Evolutionary conservation across 2,888 invertebrate species (phyloP).

Genomic region (Gymnosoma rotundatum): DNA sequence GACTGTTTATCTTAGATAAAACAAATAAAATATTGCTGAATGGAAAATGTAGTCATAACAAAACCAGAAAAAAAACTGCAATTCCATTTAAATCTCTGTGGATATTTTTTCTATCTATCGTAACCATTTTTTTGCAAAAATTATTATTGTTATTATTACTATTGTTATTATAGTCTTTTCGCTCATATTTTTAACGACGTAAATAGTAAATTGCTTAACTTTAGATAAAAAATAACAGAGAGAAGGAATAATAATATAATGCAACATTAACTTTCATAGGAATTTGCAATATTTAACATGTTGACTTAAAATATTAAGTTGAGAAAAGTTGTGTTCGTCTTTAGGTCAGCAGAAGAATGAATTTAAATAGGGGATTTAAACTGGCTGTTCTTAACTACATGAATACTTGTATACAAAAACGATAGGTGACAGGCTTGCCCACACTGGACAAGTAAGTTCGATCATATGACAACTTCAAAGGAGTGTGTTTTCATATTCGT

Average conservation of each 20-base stretch:
- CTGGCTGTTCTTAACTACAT: no score
- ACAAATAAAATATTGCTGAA: no score
- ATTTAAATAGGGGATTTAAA: no score
- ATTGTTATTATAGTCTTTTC: not conserved
- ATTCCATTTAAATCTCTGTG: not conserved
- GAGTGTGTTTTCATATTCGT: no score
- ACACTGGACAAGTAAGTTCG: no score
- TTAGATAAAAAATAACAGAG: not conserved
- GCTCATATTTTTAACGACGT: not conserved
- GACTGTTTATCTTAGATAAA: no score
- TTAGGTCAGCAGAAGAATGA: no score
- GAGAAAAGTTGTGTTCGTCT: no score
- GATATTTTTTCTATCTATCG: not conserved
- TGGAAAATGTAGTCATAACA: not conserved
- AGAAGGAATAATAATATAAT: not conserved
- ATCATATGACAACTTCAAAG: no score
- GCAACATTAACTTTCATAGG: not conserved
- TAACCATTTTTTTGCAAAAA: not conserved
- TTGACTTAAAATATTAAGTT: not conserved
- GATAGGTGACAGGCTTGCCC: no score
- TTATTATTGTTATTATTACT: not conserved
- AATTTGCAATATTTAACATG: not conserved
- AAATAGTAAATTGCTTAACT: not conserved
- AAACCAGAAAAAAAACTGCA: not conserved
- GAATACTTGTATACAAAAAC: no score